Base-by-base conservation (phyloP, 2,888 invertebrate species). In the Gryllus longicercus region DNA sequence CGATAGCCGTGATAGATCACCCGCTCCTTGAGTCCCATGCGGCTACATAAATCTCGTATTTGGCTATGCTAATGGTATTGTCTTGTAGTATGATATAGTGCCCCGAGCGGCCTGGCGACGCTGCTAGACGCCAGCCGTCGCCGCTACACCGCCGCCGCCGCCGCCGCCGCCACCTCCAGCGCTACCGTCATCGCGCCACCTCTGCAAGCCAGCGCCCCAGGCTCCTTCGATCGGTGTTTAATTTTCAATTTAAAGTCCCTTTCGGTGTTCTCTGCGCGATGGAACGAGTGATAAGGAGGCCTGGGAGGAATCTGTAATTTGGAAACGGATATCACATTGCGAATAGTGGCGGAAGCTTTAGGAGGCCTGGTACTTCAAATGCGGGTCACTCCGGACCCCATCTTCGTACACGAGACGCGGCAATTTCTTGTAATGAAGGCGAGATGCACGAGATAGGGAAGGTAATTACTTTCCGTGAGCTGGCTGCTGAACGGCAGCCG, bases 21-120 rank as follows among this genome's bases (percentile, higher is more conserved):
- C 63, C 63, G 63, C 63, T 63, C 63, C 63, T n/a, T 63, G n/a
- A 14, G 63, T 18, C 63, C 63, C n/a, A n/a, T 63, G 63, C n/a
- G 16, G 63, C 63, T 63, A 23, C 76, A 76, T 25, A 38, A 76
- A 76, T 76, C 23, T 76, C 23, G 76, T 76, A 76, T 76, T 76
- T 23, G 76, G 76, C 23, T 76, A 74, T 74, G 78, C 38, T 78
- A 78, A 78, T 78, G 74, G 78, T 78, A 78, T 74, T 78, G 78
- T 78, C 78, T 25, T 78, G 74, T 74, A 14, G 23, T n/a, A n/a
- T 78, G 78, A 78, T 74, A 51, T 78, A 78, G 49, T 74, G 74
- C 51, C 74, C 76, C 16, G 25, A 76, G 76, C 76, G n/a, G 14
- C 16, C 63, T 14, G n/a, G 63, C n/a, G 63, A 63, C 38, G 38